Percentiles rank a stretch among this genome's conserved stretches.
Evolutionary conservation across 2,797 vertebrate genomes (phyloP).

Genomic region (Bucorvus abyssinicus): DNA sequence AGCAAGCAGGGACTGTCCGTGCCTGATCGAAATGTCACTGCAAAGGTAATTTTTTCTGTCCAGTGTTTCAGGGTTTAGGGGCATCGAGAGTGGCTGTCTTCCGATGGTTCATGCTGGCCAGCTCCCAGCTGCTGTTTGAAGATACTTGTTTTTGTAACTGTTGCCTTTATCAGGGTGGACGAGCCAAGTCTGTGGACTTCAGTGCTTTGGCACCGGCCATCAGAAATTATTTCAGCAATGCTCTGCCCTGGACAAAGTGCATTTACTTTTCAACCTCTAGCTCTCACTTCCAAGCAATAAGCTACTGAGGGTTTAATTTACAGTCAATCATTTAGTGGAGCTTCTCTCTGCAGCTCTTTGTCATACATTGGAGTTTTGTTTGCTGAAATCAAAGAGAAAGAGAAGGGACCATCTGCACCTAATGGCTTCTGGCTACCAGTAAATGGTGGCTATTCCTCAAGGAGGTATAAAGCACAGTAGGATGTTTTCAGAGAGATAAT

Average conservation of each 20-base stretch:
- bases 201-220: slow-evolving; percentile 71
- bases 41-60: not conserved
- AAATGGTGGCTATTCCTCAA: slow-evolving; percentile 53
- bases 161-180: slow-evolving; percentile 59
- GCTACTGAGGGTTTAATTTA: slow-evolving; percentile 67
- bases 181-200: slow-evolving; percentile 71
- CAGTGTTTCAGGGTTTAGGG: not conserved
- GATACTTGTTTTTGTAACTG: slow-evolving; percentile 71
- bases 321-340: slow-evolving; percentile 52
- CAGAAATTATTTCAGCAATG: slow-evolving; percentile 71
- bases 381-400: slow-evolving; percentile 10
- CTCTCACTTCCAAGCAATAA: slow-evolving; percentile 73
- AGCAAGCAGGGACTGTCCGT: not conserved
- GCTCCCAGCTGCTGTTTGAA: slow-evolving; percentile 58
- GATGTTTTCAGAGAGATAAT: slow-evolving; percentile 58
- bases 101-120: not conserved
- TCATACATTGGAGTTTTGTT: slow-evolving; percentile 13
- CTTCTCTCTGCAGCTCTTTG: slow-evolving; percentile 54
- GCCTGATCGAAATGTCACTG: not conserved
- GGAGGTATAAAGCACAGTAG: slow-evolving; percentile 37
- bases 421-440: slow-evolving; percentile 60
- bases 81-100: not conserved
- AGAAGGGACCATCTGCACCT: slow-evolving; percentile 22
- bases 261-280: slow-evolving; percentile 69
- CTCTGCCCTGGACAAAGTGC: slow-evolving; percentile 67